A percentile compares a stretch with the other conserved stretches of the same genome.
These are phyloP conservation scores for Ginglymostoma cirratum DNA, from an alignment of 2,113 vertebrate genomes.

Conservation along the genomic window DNA sequence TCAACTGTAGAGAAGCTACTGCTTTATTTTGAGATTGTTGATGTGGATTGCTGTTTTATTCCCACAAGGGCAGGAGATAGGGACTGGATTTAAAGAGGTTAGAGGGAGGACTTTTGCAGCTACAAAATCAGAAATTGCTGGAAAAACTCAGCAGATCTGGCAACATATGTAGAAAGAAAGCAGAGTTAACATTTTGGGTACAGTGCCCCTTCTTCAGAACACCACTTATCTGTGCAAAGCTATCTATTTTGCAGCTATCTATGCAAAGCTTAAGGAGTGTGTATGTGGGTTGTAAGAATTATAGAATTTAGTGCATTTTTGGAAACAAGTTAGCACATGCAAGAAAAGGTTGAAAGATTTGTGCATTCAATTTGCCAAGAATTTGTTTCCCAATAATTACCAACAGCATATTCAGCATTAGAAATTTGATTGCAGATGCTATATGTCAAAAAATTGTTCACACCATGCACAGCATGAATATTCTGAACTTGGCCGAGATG, in stretches of 20 bases:
- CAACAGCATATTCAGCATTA: neutral
- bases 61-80: no score
- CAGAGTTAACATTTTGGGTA: no score
- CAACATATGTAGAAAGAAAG: no score
- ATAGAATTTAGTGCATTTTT: neutral
- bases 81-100: no score
- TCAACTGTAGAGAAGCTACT: neutral
- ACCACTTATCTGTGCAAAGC: no score
- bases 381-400: neutral
- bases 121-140: no score
- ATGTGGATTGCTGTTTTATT: neutral
- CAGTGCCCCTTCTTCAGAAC: no score
- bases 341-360: neutral
- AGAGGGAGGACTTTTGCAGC: no score
- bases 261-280: neutral
- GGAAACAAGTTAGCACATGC: neutral
- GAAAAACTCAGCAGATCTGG: no score
- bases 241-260: neutral
- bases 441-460: neutral
- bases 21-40: neutral
- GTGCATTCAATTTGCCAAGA: neutral
- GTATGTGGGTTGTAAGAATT: neutral
- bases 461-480: neutral
- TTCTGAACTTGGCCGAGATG: neutral
- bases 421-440: neutral